These are phyloP conservation scores for Bombus pyrosoma DNA, from an alignment of 1,140 invertebrate species.

Conservation along the genomic window DNA sequence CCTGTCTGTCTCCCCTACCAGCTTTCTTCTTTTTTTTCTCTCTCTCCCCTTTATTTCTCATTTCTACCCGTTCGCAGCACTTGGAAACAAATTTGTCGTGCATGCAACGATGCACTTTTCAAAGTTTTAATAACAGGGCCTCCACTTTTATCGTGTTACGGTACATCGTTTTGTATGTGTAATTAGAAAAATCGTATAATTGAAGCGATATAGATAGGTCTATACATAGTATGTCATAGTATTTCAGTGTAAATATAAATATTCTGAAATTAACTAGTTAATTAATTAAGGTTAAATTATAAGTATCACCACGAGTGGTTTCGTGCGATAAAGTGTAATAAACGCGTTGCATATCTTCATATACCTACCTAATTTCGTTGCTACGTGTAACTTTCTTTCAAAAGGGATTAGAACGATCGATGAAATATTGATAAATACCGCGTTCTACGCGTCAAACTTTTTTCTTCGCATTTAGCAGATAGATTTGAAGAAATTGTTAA, in stretches of 20 bases:
- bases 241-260: not conserved
- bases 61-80: slow-evolving; percentile 23
- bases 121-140: slow-evolving; percentile 28
- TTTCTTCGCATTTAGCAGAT: not conserved
- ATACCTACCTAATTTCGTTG: not conserved
- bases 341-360: not conserved
- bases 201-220: not conserved
- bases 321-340: not conserved
- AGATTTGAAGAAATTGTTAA: too few species aligned
- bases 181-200: not conserved
- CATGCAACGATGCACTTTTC: slow-evolving; percentile 13
- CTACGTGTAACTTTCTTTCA: not conserved
- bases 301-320: not conserved
- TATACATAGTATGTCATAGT: not conserved
- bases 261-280: not conserved
- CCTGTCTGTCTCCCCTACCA: slow-evolving; percentile 9
- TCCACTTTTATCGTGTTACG: not conserved
- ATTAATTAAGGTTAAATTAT: not conserved
- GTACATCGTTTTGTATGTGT: not conserved
- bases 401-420: too few species aligned
- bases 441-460: not conserved
- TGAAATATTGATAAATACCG: too few species aligned
- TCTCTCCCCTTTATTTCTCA: slow-evolving; percentile 35
- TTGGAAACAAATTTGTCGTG: slow-evolving; percentile 33
- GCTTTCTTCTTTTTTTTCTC: not conserved